These are phyloP conservation scores for Schizaphis graminum DNA, from an alignment of 2,888 invertebrate species.

Conservation along the genomic window DNA sequence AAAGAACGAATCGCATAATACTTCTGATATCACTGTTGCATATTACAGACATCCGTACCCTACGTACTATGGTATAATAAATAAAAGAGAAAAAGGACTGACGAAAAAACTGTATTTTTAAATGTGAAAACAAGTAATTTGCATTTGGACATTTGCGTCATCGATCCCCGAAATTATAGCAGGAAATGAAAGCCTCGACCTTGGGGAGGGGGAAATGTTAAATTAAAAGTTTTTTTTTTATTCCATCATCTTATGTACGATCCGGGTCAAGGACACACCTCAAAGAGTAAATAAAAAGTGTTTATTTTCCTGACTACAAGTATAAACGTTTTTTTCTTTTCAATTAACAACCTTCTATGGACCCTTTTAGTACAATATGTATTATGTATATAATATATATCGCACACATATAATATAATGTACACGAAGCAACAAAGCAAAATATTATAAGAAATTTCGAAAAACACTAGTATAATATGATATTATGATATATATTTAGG, in stretches of 20 bases:
- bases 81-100: background rate
- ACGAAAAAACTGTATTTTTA: background rate
- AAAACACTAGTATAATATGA: background rate
- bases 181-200: slow-evolving; percentile 59
- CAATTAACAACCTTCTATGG: background rate
- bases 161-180: slow-evolving; percentile 50
- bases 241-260: slow-evolving; percentile 3
- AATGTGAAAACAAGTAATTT: slow-evolving; percentile 39
- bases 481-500: background rate
- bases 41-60: background rate
- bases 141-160: slow-evolving; percentile 29
- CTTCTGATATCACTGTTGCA: background rate
- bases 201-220: slow-evolving; percentile 29
- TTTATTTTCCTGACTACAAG: slow-evolving; percentile 42
- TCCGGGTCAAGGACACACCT: slow-evolving; percentile 45
- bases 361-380: background rate
- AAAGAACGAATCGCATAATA: background rate
- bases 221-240: slow-evolving; percentile 52
- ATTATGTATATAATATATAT: background rate
- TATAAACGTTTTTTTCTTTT: slow-evolving; percentile 25
- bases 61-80: background rate
- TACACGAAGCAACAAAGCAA: background rate
- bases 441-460: background rate
- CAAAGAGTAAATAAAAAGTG: background rate
- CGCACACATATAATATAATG: background rate